Evolutionary conservation across 2,888 invertebrate genomes (phyloP).

Genomic region (Cerastis rubricosa): DNA sequence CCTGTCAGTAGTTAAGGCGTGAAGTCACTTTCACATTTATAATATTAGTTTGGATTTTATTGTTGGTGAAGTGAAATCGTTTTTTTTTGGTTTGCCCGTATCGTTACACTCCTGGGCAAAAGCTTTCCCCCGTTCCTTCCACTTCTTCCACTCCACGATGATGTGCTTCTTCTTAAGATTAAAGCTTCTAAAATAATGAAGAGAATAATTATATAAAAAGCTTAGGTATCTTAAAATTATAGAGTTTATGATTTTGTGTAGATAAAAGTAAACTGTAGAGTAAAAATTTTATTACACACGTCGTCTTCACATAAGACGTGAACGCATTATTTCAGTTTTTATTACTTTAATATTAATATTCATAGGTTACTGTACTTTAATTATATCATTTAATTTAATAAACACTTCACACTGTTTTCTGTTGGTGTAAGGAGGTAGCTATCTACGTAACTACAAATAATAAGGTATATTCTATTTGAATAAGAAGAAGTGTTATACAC

Average conservation of each 20-base stretch:
- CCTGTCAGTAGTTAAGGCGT: not conserved
- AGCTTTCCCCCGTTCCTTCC: too few species aligned
- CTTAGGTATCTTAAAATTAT: slow-evolving; percentile 1
- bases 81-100: too few species aligned
- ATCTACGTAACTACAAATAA: not conserved
- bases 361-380: slow-evolving; percentile 41
- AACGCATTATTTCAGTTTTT: slow-evolving; percentile 35
- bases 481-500: not conserved
- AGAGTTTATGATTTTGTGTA: not conserved
- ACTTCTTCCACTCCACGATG: too few species aligned
- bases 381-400: slow-evolving; percentile 42
- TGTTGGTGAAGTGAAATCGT: not conserved
- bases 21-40: not conserved
- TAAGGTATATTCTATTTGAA: not conserved
- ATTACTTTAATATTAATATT: slow-evolving; percentile 41
- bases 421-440: not conserved
- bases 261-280: not conserved
- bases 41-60: not conserved
- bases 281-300: slow-evolving; percentile 5
- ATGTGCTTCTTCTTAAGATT: too few species aligned
- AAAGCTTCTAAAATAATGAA: not conserved
- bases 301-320: not conserved
- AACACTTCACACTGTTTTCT: slow-evolving; percentile 33
- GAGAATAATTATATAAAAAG: not conserved
- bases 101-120: too few species aligned